phyloP scores from a whole-genome alignment of 2,888 invertebrate genomes.

The Tryphoninae sp. region DNA sequence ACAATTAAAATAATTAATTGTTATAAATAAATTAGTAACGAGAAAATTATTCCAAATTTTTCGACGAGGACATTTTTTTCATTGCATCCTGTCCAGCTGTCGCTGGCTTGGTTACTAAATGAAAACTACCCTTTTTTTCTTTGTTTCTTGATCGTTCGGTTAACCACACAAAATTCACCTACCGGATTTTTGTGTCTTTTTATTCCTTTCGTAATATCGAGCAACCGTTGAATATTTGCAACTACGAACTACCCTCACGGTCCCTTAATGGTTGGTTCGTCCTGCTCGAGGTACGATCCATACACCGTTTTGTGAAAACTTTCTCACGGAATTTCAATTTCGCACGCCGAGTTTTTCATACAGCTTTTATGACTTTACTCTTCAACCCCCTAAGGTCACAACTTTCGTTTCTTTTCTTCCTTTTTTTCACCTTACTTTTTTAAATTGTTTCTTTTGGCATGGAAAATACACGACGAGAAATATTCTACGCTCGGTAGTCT shows the following conservation, averaged over 20 bases:
- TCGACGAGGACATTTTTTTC: too few relatives aligned
- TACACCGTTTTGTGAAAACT: slow-evolving; percentile 34
- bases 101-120: neutral
- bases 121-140: neutral
- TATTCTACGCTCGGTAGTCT: slow-evolving; percentile 30
- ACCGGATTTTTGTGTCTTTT: slow-evolving; percentile 7
- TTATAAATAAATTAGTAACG: too few relatives aligned
- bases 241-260: slow-evolving; percentile 9
- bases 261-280: neutral
- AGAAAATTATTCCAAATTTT: too few relatives aligned
- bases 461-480: slow-evolving; percentile 41
- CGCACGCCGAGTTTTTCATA: slow-evolving; percentile 52
- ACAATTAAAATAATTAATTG: too few relatives aligned
- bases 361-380: slow-evolving; percentile 53
- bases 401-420: slow-evolving; percentile 17
- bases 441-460: slow-evolving; percentile 53
- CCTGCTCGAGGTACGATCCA: neutral
- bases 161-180: neutral
- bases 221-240: slow-evolving; percentile 7
- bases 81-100: too few relatives aligned
- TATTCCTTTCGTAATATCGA: neutral
- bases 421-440: slow-evolving; percentile 27
- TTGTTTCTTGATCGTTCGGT: neutral
- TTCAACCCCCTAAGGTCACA: slow-evolving; percentile 30
- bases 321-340: slow-evolving; percentile 58